Evolutionary conservation across 2,888 invertebrate genomes (phyloP), one percentile per base, ranked within the genome.

Genomic region (Cantharis lateralis): DNA sequence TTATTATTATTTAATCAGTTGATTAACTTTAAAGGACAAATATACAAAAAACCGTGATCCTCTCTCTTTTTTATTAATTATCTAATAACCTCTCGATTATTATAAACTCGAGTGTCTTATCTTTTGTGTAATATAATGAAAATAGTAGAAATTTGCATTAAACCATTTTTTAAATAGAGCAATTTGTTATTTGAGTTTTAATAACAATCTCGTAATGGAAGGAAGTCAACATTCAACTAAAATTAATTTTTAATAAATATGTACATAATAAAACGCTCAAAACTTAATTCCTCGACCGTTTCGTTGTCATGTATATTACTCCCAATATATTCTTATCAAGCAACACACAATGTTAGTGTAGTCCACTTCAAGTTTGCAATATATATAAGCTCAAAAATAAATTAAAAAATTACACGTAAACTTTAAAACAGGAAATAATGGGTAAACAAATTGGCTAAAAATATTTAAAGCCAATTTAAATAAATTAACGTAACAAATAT

Each of bases 321-420:
- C 71, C 70, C 71, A 74, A 77, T 77, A 74, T 77, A 77, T 77
- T 74, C 77, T 77, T 77, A 77, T 77, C 77, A 77, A 75, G 77
- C 74, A 20, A 74, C 70, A 77, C 74, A 77, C 74, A 77, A 74
- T 72, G 74, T 75, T 74, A 28, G 48, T 74, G 69, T 26, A 74
- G 69, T 71, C 74, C 74, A 77, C 28, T 71, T 75, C 15, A 10
- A 77, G 71, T 77, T 75, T 72, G 20, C 74, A 77, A 48, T 62
- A 69, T 24, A n/a, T 15, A 20, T 69, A n/a, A 48, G 20, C 24
- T 66, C 24, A 66, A 66, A 66, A 66, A 66, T 16, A 66, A 66
- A 15, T 20, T n/a, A 66, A 66, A 28, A 66, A 66, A 66, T 11
- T 20, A 24, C 64, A 66, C 18, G 18, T 66, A 20, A 66, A 20